These are phyloP conservation scores for Lepidostoma basale DNA, from an alignment of 1,140 invertebrate genomes.

Conservation along the genomic window DNA sequence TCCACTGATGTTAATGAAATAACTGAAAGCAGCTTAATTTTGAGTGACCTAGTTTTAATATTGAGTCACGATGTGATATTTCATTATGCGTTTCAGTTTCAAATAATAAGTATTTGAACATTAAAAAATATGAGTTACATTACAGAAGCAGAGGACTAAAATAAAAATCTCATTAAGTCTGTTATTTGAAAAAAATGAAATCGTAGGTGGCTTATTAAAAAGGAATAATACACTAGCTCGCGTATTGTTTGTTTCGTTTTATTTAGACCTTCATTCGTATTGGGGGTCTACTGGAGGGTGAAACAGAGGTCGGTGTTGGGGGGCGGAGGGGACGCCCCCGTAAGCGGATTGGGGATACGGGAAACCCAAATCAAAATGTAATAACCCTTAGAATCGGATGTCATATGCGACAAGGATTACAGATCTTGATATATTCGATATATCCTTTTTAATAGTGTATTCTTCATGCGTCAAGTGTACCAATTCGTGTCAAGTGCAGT, in stretches of 20 bases:
- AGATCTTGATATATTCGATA: conserved; percentile 19
- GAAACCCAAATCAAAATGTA: conserved; percentile 38
- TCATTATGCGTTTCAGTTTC: too few relatives aligned
- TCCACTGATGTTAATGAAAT: too few relatives aligned
- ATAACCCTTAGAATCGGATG: conserved; percentile 40
- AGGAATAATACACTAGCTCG: too few relatives aligned
- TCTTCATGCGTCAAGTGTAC: neutral
- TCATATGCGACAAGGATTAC: conserved; percentile 38
- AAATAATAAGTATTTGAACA: too few relatives aligned
- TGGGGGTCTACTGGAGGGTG: neutral
- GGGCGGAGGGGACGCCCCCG: conserved; percentile 4
- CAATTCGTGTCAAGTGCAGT: neutral
- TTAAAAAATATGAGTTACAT: too few relatives aligned
- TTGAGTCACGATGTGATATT: too few relatives aligned
- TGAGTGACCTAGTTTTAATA: too few relatives aligned
- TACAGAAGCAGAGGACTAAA: too few relatives aligned
- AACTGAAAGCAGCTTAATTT: too few relatives aligned
- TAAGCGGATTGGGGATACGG: conserved; percentile 37
- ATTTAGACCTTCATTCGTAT: neutral
- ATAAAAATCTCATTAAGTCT: too few relatives aligned
- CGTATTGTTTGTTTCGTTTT: neutral
- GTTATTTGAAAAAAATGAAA: neutral
- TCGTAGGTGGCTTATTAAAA: too few relatives aligned
- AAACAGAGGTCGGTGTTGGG: neutral
- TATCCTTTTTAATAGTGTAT: conserved; percentile 26